Percentiles rank a stretch among this genome's conserved stretches.
Conservation (phyloP, 1,140 invertebrate species). For the Drosophila leontia region DNA sequence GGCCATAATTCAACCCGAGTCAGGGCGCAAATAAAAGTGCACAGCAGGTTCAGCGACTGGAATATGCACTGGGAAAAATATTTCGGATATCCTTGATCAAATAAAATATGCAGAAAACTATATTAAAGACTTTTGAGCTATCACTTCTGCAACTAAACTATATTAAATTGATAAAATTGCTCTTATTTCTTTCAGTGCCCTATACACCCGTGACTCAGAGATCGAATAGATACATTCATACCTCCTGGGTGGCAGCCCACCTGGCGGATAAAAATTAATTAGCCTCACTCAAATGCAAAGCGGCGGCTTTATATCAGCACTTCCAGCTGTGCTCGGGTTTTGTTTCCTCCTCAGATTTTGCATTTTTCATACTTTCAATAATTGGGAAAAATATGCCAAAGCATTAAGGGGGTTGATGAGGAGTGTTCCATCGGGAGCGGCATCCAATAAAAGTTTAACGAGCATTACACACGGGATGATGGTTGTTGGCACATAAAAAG, state of each 20-base stretch:
- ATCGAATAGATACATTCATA: neutral
- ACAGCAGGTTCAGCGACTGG: slow-evolving; percentile 38
- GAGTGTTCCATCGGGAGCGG: slow-evolving; percentile 36
- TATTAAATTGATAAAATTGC: no score
- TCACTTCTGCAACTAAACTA: no score
- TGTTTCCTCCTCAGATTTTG: slow-evolving; percentile 36
- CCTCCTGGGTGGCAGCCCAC: slow-evolving; percentile 53
- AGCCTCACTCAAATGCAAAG: slow-evolving; percentile 49
- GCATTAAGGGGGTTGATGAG: neutral
- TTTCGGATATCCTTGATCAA: fast-evolving
- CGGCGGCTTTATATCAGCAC: slow-evolving; percentile 41
- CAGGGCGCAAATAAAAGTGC: slow-evolving; percentile 9
- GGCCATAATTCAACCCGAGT: slow-evolving; percentile 47
- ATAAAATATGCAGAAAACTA: neutral
- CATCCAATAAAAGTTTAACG: slow-evolving; percentile 70
- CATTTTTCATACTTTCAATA: slow-evolving; percentile 68
- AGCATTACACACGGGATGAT: slow-evolving; percentile 34
- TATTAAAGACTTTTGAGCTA: no score
- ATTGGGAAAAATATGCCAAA: slow-evolving; percentile 48
- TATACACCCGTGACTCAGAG: slow-evolving; percentile 14
- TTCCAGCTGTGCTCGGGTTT: slow-evolving; percentile 64
- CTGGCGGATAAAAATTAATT: slow-evolving; percentile 77
- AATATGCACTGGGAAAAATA: neutral
- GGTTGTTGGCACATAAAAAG: slow-evolving; percentile 53
- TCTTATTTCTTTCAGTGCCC: neutral